Percentiles rank a stretch among this genome's conserved stretches.
Evolutionary conservation across 2,113 vertebrate genomes (phyloP).

Genomic region (Pampusana beccarii): DNA sequence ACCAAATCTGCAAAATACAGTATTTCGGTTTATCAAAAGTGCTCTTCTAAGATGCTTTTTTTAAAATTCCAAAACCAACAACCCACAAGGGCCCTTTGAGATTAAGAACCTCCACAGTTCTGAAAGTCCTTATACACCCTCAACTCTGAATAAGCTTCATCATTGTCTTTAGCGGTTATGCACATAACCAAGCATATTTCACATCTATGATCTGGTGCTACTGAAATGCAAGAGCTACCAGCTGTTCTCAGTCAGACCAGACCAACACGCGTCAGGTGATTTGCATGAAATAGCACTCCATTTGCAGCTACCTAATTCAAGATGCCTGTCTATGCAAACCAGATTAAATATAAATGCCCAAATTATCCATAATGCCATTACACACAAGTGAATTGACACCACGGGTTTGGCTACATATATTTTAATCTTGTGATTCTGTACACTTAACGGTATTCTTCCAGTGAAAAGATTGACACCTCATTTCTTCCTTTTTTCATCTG

Average conservation of each 20-base stretch:
- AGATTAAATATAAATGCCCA: slow-evolving; percentile 28
- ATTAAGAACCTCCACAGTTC: neutral
- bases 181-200: neutral
- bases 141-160: neutral
- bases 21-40: neutral
- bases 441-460: neutral
- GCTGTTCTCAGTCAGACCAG: neutral
- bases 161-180: neutral
- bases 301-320: neutral
- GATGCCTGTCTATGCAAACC: neutral
- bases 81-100: neutral
- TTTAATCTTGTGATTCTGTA: neutral
- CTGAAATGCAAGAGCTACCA: neutral
- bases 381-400: neutral
- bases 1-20: neutral
- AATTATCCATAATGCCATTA: neutral
- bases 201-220: neutral
- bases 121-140: neutral
- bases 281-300: neutral
- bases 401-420: neutral
- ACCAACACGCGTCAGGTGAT: neutral
- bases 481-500: neutral
- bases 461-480: neutral
- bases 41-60: neutral
- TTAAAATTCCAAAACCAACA: neutral